Conservation (phyloP, 2,113 vertebrate species). For the Bungarus multicinctus region DNA sequence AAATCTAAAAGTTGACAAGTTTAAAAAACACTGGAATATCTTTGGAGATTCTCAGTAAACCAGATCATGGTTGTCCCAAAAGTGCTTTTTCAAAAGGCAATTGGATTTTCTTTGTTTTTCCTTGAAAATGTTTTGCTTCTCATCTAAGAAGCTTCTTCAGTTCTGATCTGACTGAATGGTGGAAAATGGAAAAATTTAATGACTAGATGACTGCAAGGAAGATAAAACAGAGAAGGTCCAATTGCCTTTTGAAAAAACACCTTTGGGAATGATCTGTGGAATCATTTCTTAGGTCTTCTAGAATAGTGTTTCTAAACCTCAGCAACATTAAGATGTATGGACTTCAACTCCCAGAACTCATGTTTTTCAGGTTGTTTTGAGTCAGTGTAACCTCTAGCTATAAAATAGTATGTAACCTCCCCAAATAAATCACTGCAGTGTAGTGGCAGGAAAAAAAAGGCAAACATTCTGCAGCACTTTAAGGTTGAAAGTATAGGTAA, state of each 20-base stretch:
- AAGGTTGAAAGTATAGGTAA: background rate
- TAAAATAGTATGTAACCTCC: background rate
- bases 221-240: too few relatives aligned
- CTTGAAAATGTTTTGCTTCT: too few relatives aligned
- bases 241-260: too few relatives aligned
- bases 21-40: background rate
- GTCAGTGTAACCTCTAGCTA: background rate
- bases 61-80: too few relatives aligned
- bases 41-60: too few relatives aligned
- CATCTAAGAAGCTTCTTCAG: too few relatives aligned
- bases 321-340: background rate
- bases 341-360: background rate
- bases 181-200: too few relatives aligned
- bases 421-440: background rate
- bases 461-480: background rate
- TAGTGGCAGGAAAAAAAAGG: background rate
- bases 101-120: too few relatives aligned
- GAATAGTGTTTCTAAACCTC: background rate
- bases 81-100: too few relatives aligned
- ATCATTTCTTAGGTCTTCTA: background rate
- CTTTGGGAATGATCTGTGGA: background rate
- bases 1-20: background rate
- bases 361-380: background rate
- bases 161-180: too few relatives aligned
- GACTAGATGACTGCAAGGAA: too few relatives aligned